Conservation (phyloP, 2,797 vertebrate genomes). For the Hippoglossus hippoglossus region DNA sequence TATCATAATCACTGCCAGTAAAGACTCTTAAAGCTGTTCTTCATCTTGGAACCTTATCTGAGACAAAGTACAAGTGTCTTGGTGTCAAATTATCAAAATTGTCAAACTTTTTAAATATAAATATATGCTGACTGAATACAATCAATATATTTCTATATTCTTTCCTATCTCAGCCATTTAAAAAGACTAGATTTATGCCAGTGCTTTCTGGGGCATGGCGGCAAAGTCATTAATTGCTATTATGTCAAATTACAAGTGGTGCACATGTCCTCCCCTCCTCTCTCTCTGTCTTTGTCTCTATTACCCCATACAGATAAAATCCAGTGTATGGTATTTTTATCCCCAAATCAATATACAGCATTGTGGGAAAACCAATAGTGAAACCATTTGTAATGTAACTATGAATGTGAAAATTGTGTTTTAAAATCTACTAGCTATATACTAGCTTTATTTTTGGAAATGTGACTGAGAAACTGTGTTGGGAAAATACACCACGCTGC, state of each 20-base stretch:
- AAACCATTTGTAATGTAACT: background rate
- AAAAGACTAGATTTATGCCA: too few relatives aligned
- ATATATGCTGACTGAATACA: too few relatives aligned
- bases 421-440: too few relatives aligned
- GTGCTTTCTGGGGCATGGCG: background rate
- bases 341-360: background rate
- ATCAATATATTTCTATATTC: too few relatives aligned
- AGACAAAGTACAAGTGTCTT: too few relatives aligned
- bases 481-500: background rate
- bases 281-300: background rate
- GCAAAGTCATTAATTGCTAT: slow-evolving; percentile 1
- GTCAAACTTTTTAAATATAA: too few relatives aligned
- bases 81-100: too few relatives aligned
- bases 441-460: background rate
- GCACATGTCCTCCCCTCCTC: background rate
- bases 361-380: background rate
- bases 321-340: background rate
- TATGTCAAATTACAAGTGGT: slow-evolving; percentile 20
- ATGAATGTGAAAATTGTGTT: background rate
- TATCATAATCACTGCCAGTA: too few relatives aligned
- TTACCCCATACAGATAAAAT: background rate
- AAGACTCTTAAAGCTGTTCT: too few relatives aligned
- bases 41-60: too few relatives aligned
- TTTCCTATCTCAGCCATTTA: too few relatives aligned
- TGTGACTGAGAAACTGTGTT: background rate